Base-by-base conservation (phyloP, 1,140 invertebrate species). In the Atta texana region DNA sequence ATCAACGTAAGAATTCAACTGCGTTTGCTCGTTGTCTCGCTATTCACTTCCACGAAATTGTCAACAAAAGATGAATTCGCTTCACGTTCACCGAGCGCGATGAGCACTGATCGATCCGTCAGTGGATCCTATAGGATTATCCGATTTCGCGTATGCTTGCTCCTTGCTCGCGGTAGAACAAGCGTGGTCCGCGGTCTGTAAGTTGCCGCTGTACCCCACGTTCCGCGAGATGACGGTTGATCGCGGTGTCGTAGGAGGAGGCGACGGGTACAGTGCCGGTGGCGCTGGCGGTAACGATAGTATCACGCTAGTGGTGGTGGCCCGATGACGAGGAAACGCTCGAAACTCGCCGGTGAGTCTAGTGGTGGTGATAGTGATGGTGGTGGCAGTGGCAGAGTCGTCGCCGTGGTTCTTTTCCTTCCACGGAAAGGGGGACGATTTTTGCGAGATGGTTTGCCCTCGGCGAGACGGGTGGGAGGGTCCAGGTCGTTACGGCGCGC, bases 391-490 rank as follows among this genome's bases (percentile, higher is more conserved):
- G 91, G 93, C 92, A 92, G 89, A 90, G 92, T 94, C 92, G 93
- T 94, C 93, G 92, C 92, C 91, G 92, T 92, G 90, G 91, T 94
- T 94, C 93, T 94, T 94, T 94, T 94, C 91, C 91, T 93, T 91
- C 88, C 78, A 75, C 88, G 92, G 92, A 93, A 94, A 93, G 92
- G 93, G 94, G 95, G 94, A 93, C 93, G 95, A 96, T 96, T 96
- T 96, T 96, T 96, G 95, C 95, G 94, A 94, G 94, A 93, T 93
- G 93, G 90, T 92, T 92, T 91, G 92, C 89, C 92, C 92, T 91
- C 91, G 91, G 91, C 91, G 87, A 92, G 92, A 92, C 93, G 93
- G 93, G 93, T 95, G 95, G 95, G 95, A 94, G 89, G 89, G 89
- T 90, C 89, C 89, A 90, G 89, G 88, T 90, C 91, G 91, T 91